These are phyloP conservation scores for Euclidia mi DNA, from an alignment of 2,888 invertebrate species.

Conservation along the genomic window DNA sequence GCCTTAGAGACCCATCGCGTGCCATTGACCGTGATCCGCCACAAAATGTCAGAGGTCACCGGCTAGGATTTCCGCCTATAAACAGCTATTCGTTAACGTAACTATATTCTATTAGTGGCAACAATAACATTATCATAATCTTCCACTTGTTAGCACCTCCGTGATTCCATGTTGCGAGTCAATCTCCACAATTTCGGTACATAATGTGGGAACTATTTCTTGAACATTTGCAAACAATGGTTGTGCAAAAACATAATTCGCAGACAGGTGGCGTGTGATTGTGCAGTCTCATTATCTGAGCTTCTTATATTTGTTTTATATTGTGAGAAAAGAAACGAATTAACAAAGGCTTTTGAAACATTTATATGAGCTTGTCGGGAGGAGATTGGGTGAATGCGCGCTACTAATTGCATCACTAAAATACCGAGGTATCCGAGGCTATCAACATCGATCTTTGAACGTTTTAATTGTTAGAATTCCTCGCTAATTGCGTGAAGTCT, in stretches of 20 bases:
- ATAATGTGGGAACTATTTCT: slow-evolving; percentile 70
- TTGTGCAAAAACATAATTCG: slow-evolving; percentile 70
- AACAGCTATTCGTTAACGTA: slow-evolving; percentile 22
- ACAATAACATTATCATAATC: slow-evolving; percentile 50
- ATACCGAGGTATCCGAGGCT: slow-evolving; percentile 30
- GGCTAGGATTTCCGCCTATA: slow-evolving; percentile 67
- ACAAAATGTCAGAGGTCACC: slow-evolving; percentile 76
- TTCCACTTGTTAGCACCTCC: slow-evolving; percentile 35
- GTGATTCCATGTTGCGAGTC: slow-evolving; percentile 36
- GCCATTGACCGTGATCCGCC: slow-evolving; percentile 71
- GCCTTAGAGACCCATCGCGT: slow-evolving; percentile 42
- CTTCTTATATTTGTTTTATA: slow-evolving; percentile 54
- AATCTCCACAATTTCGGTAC: slow-evolving; percentile 61
- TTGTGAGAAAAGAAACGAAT: slow-evolving; percentile 63
- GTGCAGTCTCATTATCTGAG: slow-evolving; percentile 61
- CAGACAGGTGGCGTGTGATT: slow-evolving; percentile 64
- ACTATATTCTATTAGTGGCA: slow-evolving; percentile 42
- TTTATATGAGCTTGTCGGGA: slow-evolving; percentile 37
- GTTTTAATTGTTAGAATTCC: slow-evolving; percentile 32
- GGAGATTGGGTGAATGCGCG: slow-evolving; percentile 35
- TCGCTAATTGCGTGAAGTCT: slow-evolving; percentile 35
- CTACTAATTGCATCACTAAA: slow-evolving; percentile 41
- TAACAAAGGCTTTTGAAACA: slow-evolving; percentile 65
- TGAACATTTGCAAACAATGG: slow-evolving; percentile 72
- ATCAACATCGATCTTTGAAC: slow-evolving; percentile 21